Base-by-base conservation (phyloP, 2,113 vertebrate genomes). In the Oncorhynchus masou region DNA sequence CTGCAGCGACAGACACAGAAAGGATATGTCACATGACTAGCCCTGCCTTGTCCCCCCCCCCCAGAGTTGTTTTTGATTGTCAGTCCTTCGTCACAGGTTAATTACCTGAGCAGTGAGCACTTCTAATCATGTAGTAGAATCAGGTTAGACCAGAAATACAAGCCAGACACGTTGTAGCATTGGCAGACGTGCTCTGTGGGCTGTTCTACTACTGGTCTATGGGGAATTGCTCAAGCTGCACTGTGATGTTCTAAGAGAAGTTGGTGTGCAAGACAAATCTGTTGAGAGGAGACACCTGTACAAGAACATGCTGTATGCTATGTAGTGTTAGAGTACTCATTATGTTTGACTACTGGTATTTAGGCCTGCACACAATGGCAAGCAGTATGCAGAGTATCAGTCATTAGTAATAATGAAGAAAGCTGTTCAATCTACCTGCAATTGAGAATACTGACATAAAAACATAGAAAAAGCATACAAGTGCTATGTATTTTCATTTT, bases 121-220 rank as follows among this genome's bases (percentile, higher is more conserved):
- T 29, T 49, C 65, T 54, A 62, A 27, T 64, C 19, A 4, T 11
- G 8, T 11, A 24, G 22, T 16, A 54, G 13, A 25, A 24, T 66
- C 48, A 67, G 73, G 24, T 49, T 51, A n/a, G 73, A 24, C 60
- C 13, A 65, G 73, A 65, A 31, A 25, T 62, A 74, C 67, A 8
- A 31, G 7, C 67, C 9, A 31, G 19, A 67, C 24, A 67, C 39
- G 19, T 9, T 22, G 45, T 2, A 27, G 13, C 45, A 49, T 49
- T 7, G 49, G 59, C 51, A 59, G 24, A 16, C 5, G 5, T 27
- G 7, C 25, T 25, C 11, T 16, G 15, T 31, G 13, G 6, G 2
- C 19, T 22, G 20, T 8, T 25, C 24, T 22, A 22, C 24, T 22
- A 22, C 60, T 64, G 60, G 19, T 24, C 2, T 11, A 25, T 25